These are phyloP conservation scores for Aulostomus chinensis DNA, from an alignment of 2,797 vertebrate species.

Conservation along the genomic window DNA sequence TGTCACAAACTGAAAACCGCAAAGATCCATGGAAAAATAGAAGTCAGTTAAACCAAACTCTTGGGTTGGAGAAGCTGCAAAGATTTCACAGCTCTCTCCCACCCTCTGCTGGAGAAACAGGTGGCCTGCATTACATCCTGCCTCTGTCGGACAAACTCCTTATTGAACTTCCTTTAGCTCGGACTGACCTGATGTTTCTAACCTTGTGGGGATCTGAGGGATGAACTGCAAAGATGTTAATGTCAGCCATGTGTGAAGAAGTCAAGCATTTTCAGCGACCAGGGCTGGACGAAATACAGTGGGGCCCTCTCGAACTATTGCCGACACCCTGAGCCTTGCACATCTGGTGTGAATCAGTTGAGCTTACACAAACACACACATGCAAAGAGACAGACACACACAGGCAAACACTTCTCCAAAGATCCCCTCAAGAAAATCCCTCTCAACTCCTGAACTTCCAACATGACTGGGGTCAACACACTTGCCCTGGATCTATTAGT, in stretches of 20 bases:
- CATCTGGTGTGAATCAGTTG: slow-evolving; percentile 75
- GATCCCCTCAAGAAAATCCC: slow-evolving; percentile 68
- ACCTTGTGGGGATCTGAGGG: slow-evolving; percentile 33
- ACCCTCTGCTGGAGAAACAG: slow-evolving; percentile 59
- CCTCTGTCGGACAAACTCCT: slow-evolving; percentile 1
- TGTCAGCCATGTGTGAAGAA: slow-evolving; percentile 63
- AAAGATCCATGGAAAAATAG: too few relatives aligned
- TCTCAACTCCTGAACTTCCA: slow-evolving; percentile 86
- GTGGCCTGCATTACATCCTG: slow-evolving; percentile 1
- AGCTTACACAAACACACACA: slow-evolving; percentile 63
- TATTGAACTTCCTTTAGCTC: slow-evolving; percentile 28
- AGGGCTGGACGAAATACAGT: slow-evolving; percentile 43
- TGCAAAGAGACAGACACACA: slow-evolving; percentile 55
- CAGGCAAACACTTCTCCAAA: slow-evolving; percentile 65
- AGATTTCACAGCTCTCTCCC: slow-evolving; percentile 55
- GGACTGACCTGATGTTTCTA: slow-evolving; percentile 47
- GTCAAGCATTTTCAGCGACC: slow-evolving; percentile 38
- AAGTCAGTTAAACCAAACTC: not conserved
- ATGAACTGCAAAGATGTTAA: slow-evolving; percentile 56
- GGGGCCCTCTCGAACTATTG: slow-evolving; percentile 56
- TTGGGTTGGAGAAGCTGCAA: not conserved
- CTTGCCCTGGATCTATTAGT: slow-evolving; percentile 64
- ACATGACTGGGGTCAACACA: slow-evolving; percentile 78
- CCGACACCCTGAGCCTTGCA: slow-evolving; percentile 64
- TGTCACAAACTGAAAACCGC: too few relatives aligned